Evolutionary conservation across 2,888 invertebrate genomes (phyloP).

Genomic region (Endomychus coccineus): DNA sequence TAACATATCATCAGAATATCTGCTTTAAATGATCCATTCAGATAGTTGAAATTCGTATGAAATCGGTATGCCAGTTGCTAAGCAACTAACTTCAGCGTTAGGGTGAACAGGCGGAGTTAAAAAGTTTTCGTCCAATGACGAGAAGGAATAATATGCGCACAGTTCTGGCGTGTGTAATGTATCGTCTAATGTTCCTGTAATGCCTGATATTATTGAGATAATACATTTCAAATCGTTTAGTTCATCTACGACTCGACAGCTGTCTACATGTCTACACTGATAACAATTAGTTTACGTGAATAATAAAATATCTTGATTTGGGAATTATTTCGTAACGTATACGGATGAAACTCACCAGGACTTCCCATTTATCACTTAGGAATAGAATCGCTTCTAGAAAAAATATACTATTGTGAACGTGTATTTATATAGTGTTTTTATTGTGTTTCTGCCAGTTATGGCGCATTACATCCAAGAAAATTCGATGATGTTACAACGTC

Average conservation of each 20-base stretch:
- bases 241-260: slow-evolving; percentile 39
- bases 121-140: slow-evolving; percentile 36
- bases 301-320: too few species aligned
- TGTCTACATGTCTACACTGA: slow-evolving; percentile 26
- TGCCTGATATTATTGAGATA: slow-evolving; percentile 46
- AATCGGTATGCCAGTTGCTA: slow-evolving; percentile 11
- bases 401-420: too few species aligned
- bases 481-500: slow-evolving; percentile 27
- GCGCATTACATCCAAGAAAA: slow-evolving; percentile 33
- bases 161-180: slow-evolving; percentile 40
- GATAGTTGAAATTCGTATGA: too few species aligned
- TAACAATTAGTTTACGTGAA: too few species aligned
- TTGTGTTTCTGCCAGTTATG: too few species aligned
- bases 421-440: too few species aligned
- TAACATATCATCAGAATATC: too few species aligned
- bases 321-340: too few species aligned
- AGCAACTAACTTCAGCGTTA: slow-evolving; percentile 31
- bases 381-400: too few species aligned
- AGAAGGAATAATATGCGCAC: slow-evolving; percentile 33
- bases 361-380: too few species aligned
- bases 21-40: too few species aligned
- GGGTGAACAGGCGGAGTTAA: slow-evolving; percentile 34
- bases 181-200: slow-evolving; percentile 46
- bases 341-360: too few species aligned
- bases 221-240: slow-evolving; percentile 46